phyloP scores from a whole-genome alignment of 2,888 invertebrate genomes.

The Siphlonurus alternatus region DNA sequence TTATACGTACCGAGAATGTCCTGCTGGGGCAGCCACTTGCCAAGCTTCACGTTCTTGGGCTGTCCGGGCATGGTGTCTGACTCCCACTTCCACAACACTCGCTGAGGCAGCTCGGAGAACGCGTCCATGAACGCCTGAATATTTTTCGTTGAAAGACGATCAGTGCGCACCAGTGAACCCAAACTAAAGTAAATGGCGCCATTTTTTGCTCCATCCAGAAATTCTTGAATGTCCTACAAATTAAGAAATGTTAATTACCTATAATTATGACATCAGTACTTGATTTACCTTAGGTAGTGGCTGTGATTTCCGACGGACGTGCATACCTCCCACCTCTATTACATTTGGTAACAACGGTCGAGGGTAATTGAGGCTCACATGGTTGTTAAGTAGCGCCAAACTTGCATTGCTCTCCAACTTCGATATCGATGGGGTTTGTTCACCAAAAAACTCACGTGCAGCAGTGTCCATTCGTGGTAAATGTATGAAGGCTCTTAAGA shows the following conservation, averaged over 20 bases:
- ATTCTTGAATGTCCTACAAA: slow-evolving; percentile 1
- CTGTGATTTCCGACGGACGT: slow-evolving; percentile 24
- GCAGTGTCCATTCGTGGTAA: slow-evolving; percentile 23
- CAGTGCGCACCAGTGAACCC: not conserved
- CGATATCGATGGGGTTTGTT: slow-evolving; percentile 25
- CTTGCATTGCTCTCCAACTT: slow-evolving; percentile 30
- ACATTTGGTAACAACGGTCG: slow-evolving; percentile 37
- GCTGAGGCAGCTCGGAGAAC: slow-evolving; percentile 12
- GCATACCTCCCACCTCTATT: slow-evolving; percentile 43
- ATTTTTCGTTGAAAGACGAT: not conserved
- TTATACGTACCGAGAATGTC: not conserved
- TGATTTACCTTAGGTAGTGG: slow-evolving; percentile 16
- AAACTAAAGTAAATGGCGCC: slow-evolving; percentile 3
- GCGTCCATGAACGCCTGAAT: not conserved
- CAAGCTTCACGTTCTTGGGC: slow-evolving; percentile 16
- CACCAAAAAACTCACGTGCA: slow-evolving; percentile 34
- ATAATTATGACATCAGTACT: too few relatives aligned
- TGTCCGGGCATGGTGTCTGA: slow-evolving; percentile 10
- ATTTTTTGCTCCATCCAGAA: slow-evolving; percentile 4
- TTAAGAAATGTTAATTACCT: too few relatives aligned
- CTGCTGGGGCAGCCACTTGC: slow-evolving; percentile 13
- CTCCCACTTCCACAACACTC: slow-evolving; percentile 15
- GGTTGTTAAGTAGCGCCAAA: slow-evolving; percentile 31
- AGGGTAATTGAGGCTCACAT: slow-evolving; percentile 30
- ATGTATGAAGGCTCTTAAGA: not conserved